Evolutionary conservation across 2,888 invertebrate species (phyloP).

Genomic region (Glaucopsyche alexis): DNA sequence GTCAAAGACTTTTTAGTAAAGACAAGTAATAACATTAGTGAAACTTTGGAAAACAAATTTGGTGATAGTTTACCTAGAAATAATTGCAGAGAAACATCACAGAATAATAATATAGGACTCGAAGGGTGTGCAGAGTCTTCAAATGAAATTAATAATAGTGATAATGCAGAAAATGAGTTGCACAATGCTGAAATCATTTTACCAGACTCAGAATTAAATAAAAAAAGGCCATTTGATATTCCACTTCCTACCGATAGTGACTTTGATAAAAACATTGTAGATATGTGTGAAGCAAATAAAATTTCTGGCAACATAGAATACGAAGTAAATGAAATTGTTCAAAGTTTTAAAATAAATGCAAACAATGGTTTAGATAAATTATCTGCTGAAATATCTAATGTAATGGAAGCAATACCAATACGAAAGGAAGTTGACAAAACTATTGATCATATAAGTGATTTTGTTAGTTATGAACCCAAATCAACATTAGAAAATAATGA

Average conservation of each 20-base stretch:
- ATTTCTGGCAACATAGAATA: neutral
- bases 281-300: neutral
- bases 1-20: neutral
- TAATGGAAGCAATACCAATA: neutral
- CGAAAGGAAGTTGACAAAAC: neutral
- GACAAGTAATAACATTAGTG: neutral
- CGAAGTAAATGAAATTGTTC: neutral
- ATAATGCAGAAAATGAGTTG: neutral
- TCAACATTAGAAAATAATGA: neutral
- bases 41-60: neutral
- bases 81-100: neutral
- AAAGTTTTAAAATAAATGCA: neutral
- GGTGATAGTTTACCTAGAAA: neutral
- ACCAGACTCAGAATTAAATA: neutral
- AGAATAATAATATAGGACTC: neutral
- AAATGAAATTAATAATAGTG: neutral
- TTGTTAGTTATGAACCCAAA: neutral
- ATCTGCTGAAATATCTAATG: neutral
- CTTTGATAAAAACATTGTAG: neutral
- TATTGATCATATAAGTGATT: neutral
- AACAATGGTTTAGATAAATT: neutral
- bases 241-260: slow-evolving; percentile 18
- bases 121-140: neutral
- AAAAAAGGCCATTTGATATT: neutral
- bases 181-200: neutral